These are phyloP conservation scores for Temnopleurus reevesii DNA, from an alignment of 53 echinoderm and acorn worm species.

Conservation along the genomic window DNA sequence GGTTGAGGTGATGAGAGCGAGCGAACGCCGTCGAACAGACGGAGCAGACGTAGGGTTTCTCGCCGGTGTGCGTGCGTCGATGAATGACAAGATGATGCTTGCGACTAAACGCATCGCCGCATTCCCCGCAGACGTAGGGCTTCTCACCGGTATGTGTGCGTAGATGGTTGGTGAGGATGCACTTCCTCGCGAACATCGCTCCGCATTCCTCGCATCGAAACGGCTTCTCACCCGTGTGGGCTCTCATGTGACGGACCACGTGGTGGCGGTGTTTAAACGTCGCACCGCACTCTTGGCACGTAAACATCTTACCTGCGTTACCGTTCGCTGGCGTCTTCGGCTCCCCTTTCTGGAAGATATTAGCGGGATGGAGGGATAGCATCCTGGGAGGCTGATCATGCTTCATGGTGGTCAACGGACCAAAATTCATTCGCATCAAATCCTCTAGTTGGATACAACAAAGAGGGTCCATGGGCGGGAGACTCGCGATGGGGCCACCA, in stretches of 20 bases:
- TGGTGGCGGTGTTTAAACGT: constrained; percentile 89
- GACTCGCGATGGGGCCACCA: constrained; percentile 6
- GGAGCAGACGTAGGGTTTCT: constrained; percentile 76
- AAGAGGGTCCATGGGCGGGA: constrained; percentile 44
- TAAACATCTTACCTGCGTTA: constrained; percentile 64
- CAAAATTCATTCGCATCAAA: constrained; percentile 39
- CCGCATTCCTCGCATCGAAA: constrained; percentile 85
- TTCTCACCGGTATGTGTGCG: constrained; percentile 82
- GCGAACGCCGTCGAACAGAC: constrained; percentile 82
- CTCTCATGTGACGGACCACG: constrained; percentile 83
- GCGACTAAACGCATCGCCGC: constrained; percentile 87
- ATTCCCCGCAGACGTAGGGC: constrained; percentile 81
- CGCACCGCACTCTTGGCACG: constrained; percentile 74
- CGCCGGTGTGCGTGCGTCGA: constrained; percentile 80
- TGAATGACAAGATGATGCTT: constrained; percentile 90
- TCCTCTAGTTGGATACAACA: constrained; percentile 37
- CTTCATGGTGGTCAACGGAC: not conserved
- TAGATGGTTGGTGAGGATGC: constrained; percentile 84
- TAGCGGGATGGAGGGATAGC: not conserved
- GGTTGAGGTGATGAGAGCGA: constrained; percentile 83
- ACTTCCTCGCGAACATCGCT: constrained; percentile 81
- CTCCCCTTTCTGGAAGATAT: constrained; percentile 19
- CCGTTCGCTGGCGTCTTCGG: not conserved
- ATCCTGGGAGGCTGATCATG: not conserved
- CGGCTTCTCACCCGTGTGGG: constrained; percentile 84